Evolutionary conservation across 2,113 vertebrate species (phyloP), one percentile per base, ranked within the genome.

Genomic region (Semnopithecus entellus): DNA sequence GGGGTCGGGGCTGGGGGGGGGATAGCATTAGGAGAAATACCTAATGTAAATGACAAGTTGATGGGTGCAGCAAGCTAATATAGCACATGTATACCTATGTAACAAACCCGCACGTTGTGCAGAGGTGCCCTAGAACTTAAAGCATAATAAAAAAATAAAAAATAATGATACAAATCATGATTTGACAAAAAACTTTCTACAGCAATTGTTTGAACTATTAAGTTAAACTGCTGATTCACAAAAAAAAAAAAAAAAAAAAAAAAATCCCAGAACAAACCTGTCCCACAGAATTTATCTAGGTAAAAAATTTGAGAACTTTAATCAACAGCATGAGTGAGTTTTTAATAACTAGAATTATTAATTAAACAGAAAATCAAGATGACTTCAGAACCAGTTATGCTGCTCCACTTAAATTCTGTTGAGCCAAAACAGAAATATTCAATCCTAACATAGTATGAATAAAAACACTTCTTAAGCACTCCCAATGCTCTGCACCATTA

Each of bases 161-260:
- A 98, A 98, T 95, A 98, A 93, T 78, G 96, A 35, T 97, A 98
- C 98, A 98, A 99, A 98, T 98, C 97, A 98, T 43, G 80, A 92
- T 88, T 98, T 95, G 95, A 98, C 91, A 97, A 90, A 92, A 59
- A 97, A 98, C 96, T 96, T 98, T 98, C 96, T 95, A 98, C 90
- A 91, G 80, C 87, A 90, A 95, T 97, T 98, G 92, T 98, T 97
- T 96, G 70, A 98, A 98, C 72, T 87, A 64, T 85, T 96, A 96
- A 97, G 93, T 96, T 96, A 94, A 98, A 98, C 82, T 88, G 43
- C 79, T 97, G 91, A 97, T 96, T 93, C 95, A 97, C 81, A 98
- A 80, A 97, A 40, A 40, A 40, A 40, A 40, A 40, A 40, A 40
- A 40, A 40, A 40, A 40, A 40, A 40, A 98, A 95, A 98, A 87